Evolutionary conservation across 2,797 vertebrate species (phyloP), one percentile per base, ranked within the genome.

Genomic region (Xiphorhynchus erythropygius): DNA sequence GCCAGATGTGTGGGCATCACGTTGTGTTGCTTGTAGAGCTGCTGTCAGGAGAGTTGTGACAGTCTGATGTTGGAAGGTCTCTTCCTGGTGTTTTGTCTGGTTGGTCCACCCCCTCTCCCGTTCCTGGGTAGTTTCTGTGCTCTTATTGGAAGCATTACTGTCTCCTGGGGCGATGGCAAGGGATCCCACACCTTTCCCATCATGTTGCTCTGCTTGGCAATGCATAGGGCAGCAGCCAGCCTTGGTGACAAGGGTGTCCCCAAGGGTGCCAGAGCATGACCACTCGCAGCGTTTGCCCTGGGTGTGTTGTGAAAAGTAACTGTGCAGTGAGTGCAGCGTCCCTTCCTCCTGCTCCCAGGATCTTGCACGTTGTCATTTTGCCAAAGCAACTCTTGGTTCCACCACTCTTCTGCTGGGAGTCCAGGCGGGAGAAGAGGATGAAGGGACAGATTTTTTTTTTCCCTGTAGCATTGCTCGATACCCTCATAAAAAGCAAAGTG

Each of bases 61-160:
- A 30, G 10, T n/a, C 35, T 0, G 1, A 5, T 53, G 39, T 18
- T 0, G 0, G 41, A 67, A 73, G 10, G 24, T 67, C 17, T 87
- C 33, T 75, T 22, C 22, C 24, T 37, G 35, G 30, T 59, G 12
- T 71, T 63, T 49, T 59, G 18, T 53, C 74, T 87, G 4, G 4
- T 19, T 41, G 41, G 11, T 85, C 35, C 56, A 30, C 49, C 23
- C 44, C 41, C 77, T 57, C 68, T 87, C 7, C 49, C 27, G 73
- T 59, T 59, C 50, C 28, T 60, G 56, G 9, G 52, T 33, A 37
- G 15, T 68, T 53, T 33, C 18, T 69, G 14, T 53, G n/a, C n/a
- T 35, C 50, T 53, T 49, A 19, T 50, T 15, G 21, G 32, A 81
- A 57, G 21, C 12, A 10, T 28, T 15, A 1, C 27, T 74, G 86